Conservation (phyloP, 2,113 vertebrate genomes). For the Tragelaphus strepsiceros region DNA sequence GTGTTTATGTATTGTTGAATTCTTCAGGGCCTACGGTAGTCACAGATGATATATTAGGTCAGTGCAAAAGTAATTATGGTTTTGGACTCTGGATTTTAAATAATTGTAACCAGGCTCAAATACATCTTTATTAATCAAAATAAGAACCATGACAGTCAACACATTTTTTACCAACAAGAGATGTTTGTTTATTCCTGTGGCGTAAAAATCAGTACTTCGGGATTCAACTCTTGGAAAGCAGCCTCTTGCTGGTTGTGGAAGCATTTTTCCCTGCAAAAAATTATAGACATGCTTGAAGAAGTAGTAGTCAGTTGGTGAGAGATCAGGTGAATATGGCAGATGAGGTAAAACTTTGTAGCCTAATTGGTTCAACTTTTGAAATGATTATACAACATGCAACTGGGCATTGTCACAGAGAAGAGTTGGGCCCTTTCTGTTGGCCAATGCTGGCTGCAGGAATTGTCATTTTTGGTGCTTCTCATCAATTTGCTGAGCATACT, state of each 20-base stretch:
- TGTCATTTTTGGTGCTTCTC: neutral
- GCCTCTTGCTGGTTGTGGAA: neutral
- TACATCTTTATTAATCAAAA: neutral
- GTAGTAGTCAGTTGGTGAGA: neutral
- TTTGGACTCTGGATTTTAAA: neutral
- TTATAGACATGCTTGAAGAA: neutral
- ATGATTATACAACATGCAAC: neutral
- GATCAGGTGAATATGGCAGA: neutral
- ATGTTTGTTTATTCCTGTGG: neutral
- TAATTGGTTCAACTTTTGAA: neutral
- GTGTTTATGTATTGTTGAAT: neutral
- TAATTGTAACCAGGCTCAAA: neutral
- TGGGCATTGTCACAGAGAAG: neutral
- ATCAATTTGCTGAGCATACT: neutral
- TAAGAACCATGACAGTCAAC: neutral
- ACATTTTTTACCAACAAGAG: neutral
- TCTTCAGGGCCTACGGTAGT: neutral
- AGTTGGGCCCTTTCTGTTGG: neutral
- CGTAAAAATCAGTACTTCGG: neutral
- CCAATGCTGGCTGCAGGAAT: neutral
- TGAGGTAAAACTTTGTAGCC: neutral
- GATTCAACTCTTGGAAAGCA: neutral
- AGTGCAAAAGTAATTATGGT: neutral
- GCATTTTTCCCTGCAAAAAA: neutral
- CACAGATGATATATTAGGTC: neutral